Conservation (phyloP, 2,888 invertebrate genomes). For the Xiphydria camelus region DNA sequence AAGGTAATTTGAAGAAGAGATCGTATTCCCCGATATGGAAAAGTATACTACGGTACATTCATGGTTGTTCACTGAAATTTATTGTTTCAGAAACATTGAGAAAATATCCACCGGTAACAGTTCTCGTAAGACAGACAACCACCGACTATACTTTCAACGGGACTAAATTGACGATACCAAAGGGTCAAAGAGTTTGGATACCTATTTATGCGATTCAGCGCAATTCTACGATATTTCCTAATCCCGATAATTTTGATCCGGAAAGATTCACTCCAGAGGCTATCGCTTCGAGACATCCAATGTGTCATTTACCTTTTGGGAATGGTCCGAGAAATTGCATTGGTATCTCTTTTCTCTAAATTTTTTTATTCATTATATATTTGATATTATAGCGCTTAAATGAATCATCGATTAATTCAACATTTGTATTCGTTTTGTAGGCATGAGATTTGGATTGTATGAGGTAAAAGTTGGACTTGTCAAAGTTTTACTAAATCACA, state of each 20-base stretch:
- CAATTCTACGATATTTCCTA: slow-evolving; percentile 35
- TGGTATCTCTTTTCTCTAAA: slow-evolving; percentile 31
- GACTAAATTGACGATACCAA: slow-evolving; percentile 34
- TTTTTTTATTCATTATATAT: slow-evolving; percentile 4
- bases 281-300: slow-evolving; percentile 27
- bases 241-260: slow-evolving; percentile 40
- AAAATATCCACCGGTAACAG: slow-evolving; percentile 32
- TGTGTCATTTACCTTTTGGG: slow-evolving; percentile 35
- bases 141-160: slow-evolving; percentile 33
- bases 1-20: no score
- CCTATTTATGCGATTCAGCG: slow-evolving; percentile 35
- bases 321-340: slow-evolving; percentile 50
- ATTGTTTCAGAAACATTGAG: slow-evolving; percentile 36
- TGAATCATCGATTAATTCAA: background rate
- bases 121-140: slow-evolving; percentile 17
- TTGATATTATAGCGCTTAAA: no score
- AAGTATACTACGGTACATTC: no score
- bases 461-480: slow-evolving; percentile 54
- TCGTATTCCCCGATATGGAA: no score
- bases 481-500: slow-evolving; percentile 45
- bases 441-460: slow-evolving; percentile 39
- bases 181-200: slow-evolving; percentile 26
- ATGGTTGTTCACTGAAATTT: no score
- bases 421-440: slow-evolving; percentile 24
- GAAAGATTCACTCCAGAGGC: slow-evolving; percentile 35